Evolutionary conservation across 1,140 invertebrate species (phyloP), one percentile per base, ranked within the genome.

Genomic region (Trinorchestia longiramus): DNA sequence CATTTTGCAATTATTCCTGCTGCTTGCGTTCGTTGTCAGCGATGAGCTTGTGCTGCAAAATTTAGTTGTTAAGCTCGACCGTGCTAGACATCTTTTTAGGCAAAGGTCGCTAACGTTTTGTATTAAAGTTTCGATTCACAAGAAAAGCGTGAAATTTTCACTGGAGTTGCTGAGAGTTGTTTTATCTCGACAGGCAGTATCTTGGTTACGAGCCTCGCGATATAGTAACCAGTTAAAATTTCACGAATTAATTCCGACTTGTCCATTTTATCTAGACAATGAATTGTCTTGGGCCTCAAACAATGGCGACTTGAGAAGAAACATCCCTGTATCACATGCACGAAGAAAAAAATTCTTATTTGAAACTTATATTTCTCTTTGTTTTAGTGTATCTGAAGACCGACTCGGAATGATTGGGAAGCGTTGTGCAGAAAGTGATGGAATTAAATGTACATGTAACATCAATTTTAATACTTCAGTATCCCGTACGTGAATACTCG

Each of bases 11-110:
- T 41, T 43, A 42, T 28, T 90, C 88, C 43, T 90, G 88, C 88
- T 90, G 88, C 88, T 90, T 90, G 36, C 88, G 88, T 15, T 90
- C 88, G 88, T 90, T 90, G 88, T 90, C 88, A 43, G 43, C 41
- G 43, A 90, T 41, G 41, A 90, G 43, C 88, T 90, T 90, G 88
- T 90, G 41, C 43, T 90, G 41, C 88, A 90, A 28, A 77, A 77
- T 77, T 77, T 77, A 28, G 62, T 77, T 77, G 28, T 77, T 77
- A 28, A 77, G 8, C 62, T 77, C 62, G 62, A 77, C 62, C 15
- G 62, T 77, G 62, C 62, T 77, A 77, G 62, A 77, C 62, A 77
- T 77, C 62, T 77, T 77, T 77, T 28, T 19, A 11, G 62, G 11
- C 62, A 23, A 77, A 77, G 62, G 15, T 77, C 28, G 36, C 11